Evolutionary conservation across 2,113 vertebrate species (phyloP).

Genomic region (Lipophrys pholis): DNA sequence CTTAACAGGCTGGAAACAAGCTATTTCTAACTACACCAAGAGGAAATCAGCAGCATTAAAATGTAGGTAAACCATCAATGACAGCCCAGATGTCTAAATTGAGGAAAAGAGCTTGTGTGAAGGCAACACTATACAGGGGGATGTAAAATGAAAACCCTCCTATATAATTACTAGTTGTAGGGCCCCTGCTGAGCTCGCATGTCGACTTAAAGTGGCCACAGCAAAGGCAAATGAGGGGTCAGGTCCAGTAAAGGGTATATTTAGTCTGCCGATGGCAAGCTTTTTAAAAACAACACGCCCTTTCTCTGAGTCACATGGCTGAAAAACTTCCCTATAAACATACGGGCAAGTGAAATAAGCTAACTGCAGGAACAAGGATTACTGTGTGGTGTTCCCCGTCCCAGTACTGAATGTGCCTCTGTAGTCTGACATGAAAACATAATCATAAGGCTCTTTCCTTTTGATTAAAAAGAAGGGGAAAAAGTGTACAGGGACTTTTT

Average conservation of each 20-base stretch:
- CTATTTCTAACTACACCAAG: slow-evolving; percentile 15
- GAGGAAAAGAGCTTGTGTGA: slow-evolving; percentile 72
- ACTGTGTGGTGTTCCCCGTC: slow-evolving; percentile 61
- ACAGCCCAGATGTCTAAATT: slow-evolving; percentile 53
- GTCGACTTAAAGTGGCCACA: slow-evolving; percentile 82
- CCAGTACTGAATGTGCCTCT: slow-evolving; percentile 35
- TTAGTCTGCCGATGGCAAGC: slow-evolving; percentile 78
- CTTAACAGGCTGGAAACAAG: neutral
- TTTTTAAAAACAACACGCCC: slow-evolving; percentile 81
- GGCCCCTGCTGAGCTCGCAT: slow-evolving; percentile 77
- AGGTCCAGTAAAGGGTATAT: slow-evolving; percentile 84
- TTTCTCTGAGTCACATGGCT: slow-evolving; percentile 69
- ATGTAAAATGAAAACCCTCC: slow-evolving; percentile 77
- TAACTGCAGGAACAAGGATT: slow-evolving; percentile 53
- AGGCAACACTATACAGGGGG: slow-evolving; percentile 69
- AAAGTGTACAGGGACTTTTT: slow-evolving; percentile 19
- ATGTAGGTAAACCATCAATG: slow-evolving; percentile 46
- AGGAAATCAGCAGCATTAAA: slow-evolving; percentile 25
- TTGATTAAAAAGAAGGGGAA: slow-evolving; percentile 52
- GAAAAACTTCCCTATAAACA: slow-evolving; percentile 74
- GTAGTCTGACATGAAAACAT: slow-evolving; percentile 69
- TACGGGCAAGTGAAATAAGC: slow-evolving; percentile 51
- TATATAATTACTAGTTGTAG: slow-evolving; percentile 80
- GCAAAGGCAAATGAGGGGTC: slow-evolving; percentile 85
- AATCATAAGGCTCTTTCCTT: slow-evolving; percentile 63